phyloP scores from a whole-genome alignment of 1,140 invertebrate species.

The Papilio dardanus region DNA sequence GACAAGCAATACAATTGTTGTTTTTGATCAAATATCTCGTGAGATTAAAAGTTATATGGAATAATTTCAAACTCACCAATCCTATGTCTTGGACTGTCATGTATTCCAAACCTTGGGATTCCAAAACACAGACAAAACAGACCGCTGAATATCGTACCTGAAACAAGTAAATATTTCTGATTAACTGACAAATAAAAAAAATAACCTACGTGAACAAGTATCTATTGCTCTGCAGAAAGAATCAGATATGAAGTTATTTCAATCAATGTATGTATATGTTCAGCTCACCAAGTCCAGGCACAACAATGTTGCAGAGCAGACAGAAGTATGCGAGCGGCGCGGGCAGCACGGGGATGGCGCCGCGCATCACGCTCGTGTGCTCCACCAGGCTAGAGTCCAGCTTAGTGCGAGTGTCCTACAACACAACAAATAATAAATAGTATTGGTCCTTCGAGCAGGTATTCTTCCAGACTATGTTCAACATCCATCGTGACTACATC shows the following conservation, averaged over 20 bases:
- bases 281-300: constrained; percentile 92
- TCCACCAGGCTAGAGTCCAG: constrained; percentile 90
- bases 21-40: no score
- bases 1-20: background rate
- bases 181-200: no score
- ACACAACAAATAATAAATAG: background rate
- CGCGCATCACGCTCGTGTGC: constrained; percentile 92
- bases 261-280: no score
- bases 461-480: no score
- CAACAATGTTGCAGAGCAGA: constrained; percentile 91
- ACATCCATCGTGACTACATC: no score
- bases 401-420: constrained; percentile 90
- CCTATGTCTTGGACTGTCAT: constrained; percentile 87
- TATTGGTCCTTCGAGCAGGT: no score
- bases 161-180: constrained; percentile 41
- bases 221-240: no score
- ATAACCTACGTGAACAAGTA: no score
- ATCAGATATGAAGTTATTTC: no score
- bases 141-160: constrained; percentile 94
- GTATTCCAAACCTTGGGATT: constrained; percentile 91
- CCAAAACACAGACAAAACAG: constrained; percentile 94
- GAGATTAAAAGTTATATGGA: background rate
- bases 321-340: constrained; percentile 92
- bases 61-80: constrained; percentile 82
- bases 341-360: constrained; percentile 94